Conservation (phyloP, 2,888 invertebrate species). For the Parasteatoda lunata region DNA sequence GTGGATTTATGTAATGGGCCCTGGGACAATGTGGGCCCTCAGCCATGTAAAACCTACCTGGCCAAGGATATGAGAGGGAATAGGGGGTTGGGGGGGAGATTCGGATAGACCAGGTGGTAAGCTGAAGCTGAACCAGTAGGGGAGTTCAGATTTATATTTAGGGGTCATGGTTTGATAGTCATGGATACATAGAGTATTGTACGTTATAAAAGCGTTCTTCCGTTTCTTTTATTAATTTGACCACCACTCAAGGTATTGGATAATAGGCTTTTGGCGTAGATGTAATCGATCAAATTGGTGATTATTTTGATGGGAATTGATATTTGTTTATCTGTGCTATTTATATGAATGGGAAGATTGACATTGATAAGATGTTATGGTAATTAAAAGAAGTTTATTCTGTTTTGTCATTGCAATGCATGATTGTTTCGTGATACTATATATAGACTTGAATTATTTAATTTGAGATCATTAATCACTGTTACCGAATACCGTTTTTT, state of each 20-base stretch:
- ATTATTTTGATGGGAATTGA: background rate
- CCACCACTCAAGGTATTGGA: background rate
- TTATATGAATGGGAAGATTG: too few species aligned
- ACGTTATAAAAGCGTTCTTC: background rate
- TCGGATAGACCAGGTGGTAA: constrained; percentile 15
- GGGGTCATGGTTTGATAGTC: constrained; percentile 1
- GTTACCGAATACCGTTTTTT: too few species aligned
- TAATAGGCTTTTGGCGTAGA: background rate
- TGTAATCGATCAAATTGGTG: background rate
- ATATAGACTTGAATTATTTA: too few species aligned
- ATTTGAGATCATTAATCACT: too few species aligned
- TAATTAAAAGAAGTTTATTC: too few species aligned
- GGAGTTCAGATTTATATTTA: constrained; percentile 19
- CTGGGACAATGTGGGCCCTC: constrained; percentile 43
- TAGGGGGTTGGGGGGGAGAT: constrained; percentile 16
- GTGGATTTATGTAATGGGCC: constrained; percentile 63
- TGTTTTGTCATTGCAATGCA: too few species aligned
- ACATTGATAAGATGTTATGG: too few species aligned
- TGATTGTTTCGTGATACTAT: too few species aligned
- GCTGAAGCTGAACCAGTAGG: background rate
- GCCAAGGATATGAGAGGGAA: background rate
- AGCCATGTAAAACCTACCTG: constrained; percentile 57
- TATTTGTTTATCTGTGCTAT: background rate
- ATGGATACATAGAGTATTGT: background rate
- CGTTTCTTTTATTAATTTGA: constrained; percentile 3